phyloP scores from a whole-genome alignment of 1,140 invertebrate genomes.

The Mactra quadrangularis region DNA sequence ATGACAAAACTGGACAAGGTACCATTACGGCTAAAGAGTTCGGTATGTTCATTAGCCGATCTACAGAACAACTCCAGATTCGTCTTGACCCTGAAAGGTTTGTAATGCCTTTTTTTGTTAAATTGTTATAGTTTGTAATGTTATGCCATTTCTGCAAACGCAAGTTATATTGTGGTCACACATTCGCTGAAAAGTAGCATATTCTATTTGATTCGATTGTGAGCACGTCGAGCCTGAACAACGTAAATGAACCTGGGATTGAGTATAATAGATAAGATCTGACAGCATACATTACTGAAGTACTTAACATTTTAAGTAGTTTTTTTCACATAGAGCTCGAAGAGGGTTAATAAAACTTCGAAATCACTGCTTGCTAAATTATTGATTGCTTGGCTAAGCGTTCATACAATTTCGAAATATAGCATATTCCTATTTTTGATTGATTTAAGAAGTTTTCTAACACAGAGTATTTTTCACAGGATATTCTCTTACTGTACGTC shows the following conservation, averaged over 20 bases:
- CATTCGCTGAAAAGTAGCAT: neutral
- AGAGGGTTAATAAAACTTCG: no score
- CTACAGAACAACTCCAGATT: neutral
- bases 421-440: no score
- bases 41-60: neutral
- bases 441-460: no score
- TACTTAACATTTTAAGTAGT: no score
- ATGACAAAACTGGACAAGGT: neutral
- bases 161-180: neutral
- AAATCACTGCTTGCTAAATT: no score
- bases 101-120: neutral
- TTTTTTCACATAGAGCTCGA: no score
- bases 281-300: no score
- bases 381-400: no score
- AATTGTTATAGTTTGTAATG: neutral
- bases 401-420: no score
- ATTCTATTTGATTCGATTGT: neutral
- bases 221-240: no score
- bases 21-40: neutral
- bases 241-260: no score
- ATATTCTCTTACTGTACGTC: neutral
- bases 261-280: no score
- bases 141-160: neutral
- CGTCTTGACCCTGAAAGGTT: constrained; percentile 1
- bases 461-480: neutral